Conservation (phyloP, 2,888 invertebrate species). For the Sphaerophoria rueppellii region DNA sequence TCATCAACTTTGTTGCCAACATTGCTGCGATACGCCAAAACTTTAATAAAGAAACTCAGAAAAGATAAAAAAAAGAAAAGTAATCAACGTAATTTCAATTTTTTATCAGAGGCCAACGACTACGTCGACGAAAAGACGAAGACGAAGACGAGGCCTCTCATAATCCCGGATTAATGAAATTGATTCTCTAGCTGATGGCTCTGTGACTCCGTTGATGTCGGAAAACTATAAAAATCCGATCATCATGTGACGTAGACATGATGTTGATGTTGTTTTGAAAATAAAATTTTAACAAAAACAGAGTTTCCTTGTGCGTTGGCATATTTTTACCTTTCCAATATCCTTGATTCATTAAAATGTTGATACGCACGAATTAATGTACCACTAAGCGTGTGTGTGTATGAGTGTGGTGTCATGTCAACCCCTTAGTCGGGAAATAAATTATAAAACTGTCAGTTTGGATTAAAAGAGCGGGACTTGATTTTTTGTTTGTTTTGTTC, state of each 20-base stretch:
- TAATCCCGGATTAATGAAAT: conserved; percentile 74
- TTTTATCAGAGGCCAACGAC: neutral
- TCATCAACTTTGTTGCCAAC: conserved; percentile 41
- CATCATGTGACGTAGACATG: conserved; percentile 59
- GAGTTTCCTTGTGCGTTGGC: conserved; percentile 24
- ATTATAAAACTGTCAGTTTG: conserved; percentile 75
- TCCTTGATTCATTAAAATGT: conserved; percentile 1
- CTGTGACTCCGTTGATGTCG: conserved; percentile 13
- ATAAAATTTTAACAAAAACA: conserved; percentile 47
- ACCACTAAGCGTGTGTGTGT: conserved; percentile 6
- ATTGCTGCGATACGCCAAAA: neutral
- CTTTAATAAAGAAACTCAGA: too few species aligned
- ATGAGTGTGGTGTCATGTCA: conserved; percentile 30
- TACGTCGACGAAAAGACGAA: conserved; percentile 31
- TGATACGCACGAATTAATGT: neutral
- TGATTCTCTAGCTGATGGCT: conserved; percentile 54
- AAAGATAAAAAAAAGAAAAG: neutral
- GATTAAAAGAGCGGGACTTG: conserved; percentile 73
- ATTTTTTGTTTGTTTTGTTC: conserved; percentile 70
- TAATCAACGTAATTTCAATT: conserved; percentile 23
- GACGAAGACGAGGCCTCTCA: conserved; percentile 45
- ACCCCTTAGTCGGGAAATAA: conserved; percentile 73
- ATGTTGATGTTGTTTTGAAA: conserved; percentile 51
- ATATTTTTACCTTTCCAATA: neutral
- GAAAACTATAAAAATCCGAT: conserved; percentile 68